Base-by-base conservation (phyloP, 2,797 vertebrate genomes). In the Halcyon leucocephala region DNA sequence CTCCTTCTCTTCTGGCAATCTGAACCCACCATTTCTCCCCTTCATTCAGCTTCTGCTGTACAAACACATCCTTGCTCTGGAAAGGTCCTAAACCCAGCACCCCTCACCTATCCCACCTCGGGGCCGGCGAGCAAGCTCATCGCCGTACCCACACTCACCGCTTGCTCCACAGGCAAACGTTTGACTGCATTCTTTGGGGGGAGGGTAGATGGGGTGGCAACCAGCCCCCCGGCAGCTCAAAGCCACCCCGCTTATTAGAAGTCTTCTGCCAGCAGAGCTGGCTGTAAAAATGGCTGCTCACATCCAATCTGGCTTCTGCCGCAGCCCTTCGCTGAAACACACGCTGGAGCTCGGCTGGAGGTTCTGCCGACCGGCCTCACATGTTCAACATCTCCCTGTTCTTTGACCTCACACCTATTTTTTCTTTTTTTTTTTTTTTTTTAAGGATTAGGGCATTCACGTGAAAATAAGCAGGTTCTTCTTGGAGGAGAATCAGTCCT, bases 241-340 rank as follows among this genome's bases (percentile, higher is more conserved):
- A 89, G 83, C 95, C 91, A 65, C 35, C 79, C 89, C 46, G 81
- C 54, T 42, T 24, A 19, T 16, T 10, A 60, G 66, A 21, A 69
- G 70, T 10, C 87, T 85, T 89, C 90, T 91, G 90, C 67, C 94
- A 73, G 89, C 70, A 86, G 77, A 82, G 82, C 57, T 49, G 60
- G 66, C 84, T 86, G 82, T 46, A 55, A 90, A 96, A 96, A 96
- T 97, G 97, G 96, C 96, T 33, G 91, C 73, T 86, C 33, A 29
- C 42, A 41, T 70, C 44, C 93, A 42, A 51, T 26, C 89, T 66
- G 7, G 24, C 69, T 77, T 72, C 92, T 85, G 94, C 93, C 69
- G 87, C 89, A n/a, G 21, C 29, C 3, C 42, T 46, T 21, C 10
- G 28, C 62, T 33, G 19, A 9, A 54, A 49, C 16, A 4, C 74